These are phyloP conservation scores for Xestobium rufovillosum DNA, from an alignment of 2,888 invertebrate species.

Conservation along the genomic window DNA sequence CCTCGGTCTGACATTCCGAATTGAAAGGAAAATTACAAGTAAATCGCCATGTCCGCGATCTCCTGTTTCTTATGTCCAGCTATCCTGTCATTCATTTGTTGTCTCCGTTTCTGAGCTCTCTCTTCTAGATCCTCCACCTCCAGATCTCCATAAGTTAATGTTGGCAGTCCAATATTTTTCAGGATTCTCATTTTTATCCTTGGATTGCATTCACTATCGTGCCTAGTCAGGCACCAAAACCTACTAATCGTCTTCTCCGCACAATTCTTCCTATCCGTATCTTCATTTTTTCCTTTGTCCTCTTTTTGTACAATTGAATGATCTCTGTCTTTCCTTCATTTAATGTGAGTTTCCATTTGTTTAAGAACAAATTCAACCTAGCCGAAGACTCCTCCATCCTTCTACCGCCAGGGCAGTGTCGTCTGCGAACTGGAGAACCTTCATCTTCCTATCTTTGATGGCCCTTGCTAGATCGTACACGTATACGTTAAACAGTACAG, in stretches of 20 bases:
- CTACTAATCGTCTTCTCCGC: neutral
- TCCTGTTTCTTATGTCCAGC: neutral
- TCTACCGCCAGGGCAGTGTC: neutral
- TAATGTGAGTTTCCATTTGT: neutral
- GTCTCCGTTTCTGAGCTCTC: neutral
- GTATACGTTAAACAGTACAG: conserved; percentile 1
- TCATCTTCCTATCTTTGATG: neutral
- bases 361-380: neutral
- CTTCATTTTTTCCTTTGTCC: conserved; percentile 3
- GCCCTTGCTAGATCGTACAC: neutral
- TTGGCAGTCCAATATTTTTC: neutral
- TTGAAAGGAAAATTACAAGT: neutral
- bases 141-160: conserved; percentile 1
- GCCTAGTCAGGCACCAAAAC: conserved; percentile 2
- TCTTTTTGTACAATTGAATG: neutral
- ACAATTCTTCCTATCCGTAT: neutral
- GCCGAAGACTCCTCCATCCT: neutral
- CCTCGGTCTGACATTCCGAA: neutral
- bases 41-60: neutral
- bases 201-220: conserved; percentile 1
- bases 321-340: conserved; percentile 1
- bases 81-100: neutral
- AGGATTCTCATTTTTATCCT: neutral
- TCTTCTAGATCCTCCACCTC: neutral
- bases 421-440: conserved; percentile 2